Evolutionary conservation across 2,888 invertebrate genomes (phyloP), one percentile per base, ranked within the genome.

Genomic region (Hirtodrosophila cameraria): DNA sequence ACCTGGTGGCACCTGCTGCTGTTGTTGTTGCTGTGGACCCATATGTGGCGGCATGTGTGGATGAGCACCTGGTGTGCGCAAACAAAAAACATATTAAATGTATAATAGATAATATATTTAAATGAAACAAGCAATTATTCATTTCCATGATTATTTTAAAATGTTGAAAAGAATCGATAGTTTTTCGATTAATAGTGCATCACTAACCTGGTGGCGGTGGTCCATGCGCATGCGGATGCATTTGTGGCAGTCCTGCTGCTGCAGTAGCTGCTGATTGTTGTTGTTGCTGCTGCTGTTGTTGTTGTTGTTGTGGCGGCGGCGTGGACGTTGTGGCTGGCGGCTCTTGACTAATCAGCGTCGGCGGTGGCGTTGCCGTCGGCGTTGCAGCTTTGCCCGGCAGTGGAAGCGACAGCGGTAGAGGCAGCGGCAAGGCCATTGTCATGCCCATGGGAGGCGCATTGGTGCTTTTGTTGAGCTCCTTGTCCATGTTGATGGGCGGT

Each of bases 311-410:
- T 27, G 80, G 55, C 54, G 68, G 58, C 57, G 93, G 94, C 49
- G 93, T 94, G 2, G 87, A 93, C 93, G 83, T 64, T 33, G 74
- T 57, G 12, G 84, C 42, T 12, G 73, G 73, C 33, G 57, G 43
- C 15, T 73, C 77, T 30, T 20, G 71, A 42, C 6, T 46, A 1
- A 59, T 75, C 33, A 46, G 15, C n/a, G 70, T 27, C 28, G 76
- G 43, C n/a, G 75, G 58, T 11, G 73, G 46, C 7, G 67, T 69
- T 3, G 68, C 63, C 12, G 64, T 49, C 0, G 84, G 85, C 3
- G 79, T 62, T 3, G 71, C 45, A 3, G 67, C 61, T 82, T 86
- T 70, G 11, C 33, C 48, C 1, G 59, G 57, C 55, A 52, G 36
- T n/a, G 31, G 31, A 9, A 67, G 59, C 13, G 58, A n/a, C n/a